Evolutionary conservation across 2,888 invertebrate species (phyloP), one percentile per base, ranked within the genome.

Genomic region (Agrochola litura): DNA sequence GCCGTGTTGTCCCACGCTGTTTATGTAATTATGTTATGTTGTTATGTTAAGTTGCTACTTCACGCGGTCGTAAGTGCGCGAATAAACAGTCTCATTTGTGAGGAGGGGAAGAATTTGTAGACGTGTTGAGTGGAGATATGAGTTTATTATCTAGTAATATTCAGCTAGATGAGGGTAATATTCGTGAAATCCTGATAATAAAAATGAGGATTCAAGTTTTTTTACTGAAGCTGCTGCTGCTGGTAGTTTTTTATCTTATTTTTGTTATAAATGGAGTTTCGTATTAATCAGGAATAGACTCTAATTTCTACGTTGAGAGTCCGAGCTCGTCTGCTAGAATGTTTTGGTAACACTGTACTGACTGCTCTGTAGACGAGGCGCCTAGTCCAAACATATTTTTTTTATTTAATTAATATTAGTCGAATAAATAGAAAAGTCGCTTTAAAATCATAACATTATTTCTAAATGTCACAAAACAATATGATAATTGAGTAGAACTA

Each of bases 401-500:
- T 19, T 52, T 8, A 52, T 8, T 6, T 63, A 14, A 9, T 14
- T 22, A 52, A 52, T 30, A 1, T 30, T 43, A 1, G 25, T 49
- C 10, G 0, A 60, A 66, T 43, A 14, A 2, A 60, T 76, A 12
- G 10, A 61, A 30, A 52, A 54, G 6, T 4, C 41, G 41, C n/a
- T 4, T 4, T 14, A 74, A 52, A 43, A 25, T 60, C 12, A 49
- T 14, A n/a, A 64, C 16, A 61, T 9, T 56, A 46, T 67, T 60
- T 76, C 61, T 30, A 64, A 79, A 77, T 66, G 64, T 75, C 63
- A 68, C 71, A 74, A 77, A 84, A 75, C 75, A 74, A 43, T 52
- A 86, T 84, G 73, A 77, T 88, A 81, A 86, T 83, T 71, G 76
- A 84, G 66, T 86, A 69, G 79, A 73, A 86, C 86, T 87, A 81